These are phyloP conservation scores for Drosophila pseudoobscura DNA, from an alignment of 1,140 invertebrate genomes.

Conservation along the genomic window DNA sequence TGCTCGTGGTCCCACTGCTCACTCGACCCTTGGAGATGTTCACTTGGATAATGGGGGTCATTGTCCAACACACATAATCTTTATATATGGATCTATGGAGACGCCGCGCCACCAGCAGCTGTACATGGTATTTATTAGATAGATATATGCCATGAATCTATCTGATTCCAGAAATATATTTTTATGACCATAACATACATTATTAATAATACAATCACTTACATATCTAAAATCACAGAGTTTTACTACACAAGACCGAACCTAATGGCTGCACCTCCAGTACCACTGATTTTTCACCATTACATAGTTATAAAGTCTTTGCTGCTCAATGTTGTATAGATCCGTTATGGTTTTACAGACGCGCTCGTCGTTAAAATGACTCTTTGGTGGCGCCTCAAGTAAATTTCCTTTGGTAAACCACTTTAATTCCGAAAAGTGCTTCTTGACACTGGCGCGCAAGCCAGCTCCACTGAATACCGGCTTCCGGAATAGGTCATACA, in stretches of 20 bases:
- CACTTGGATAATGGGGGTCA: too few species aligned
- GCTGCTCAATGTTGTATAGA: slow-evolving; percentile 46
- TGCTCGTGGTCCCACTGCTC: too few species aligned
- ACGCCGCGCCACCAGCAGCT: too few species aligned
- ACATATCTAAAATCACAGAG: slow-evolving; percentile 8
- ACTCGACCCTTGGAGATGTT: too few species aligned
- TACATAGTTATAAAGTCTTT: slow-evolving; percentile 54
- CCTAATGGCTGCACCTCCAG: not conserved
- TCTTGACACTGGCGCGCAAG: slow-evolving; percentile 49
- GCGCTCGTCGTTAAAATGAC: slow-evolving; percentile 51
- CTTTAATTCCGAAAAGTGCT: slow-evolving; percentile 49
- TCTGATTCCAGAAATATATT: too few species aligned
- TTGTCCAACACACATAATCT: too few species aligned
- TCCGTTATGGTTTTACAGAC: slow-evolving; percentile 38
- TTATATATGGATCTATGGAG: too few species aligned
- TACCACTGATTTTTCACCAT: slow-evolving; percentile 29
- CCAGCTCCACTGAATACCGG: slow-evolving; percentile 54
- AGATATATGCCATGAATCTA: too few species aligned
- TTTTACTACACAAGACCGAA: not conserved
- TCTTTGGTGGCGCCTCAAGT: slow-evolving; percentile 60
- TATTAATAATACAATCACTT: too few species aligned
- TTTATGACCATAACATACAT: too few species aligned
- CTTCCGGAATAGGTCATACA: slow-evolving; percentile 60
- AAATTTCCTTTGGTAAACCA: slow-evolving; percentile 57
- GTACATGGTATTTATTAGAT: too few species aligned